Conservation (phyloP, 1,140 invertebrate genomes). For the Delia radicum region DNA sequence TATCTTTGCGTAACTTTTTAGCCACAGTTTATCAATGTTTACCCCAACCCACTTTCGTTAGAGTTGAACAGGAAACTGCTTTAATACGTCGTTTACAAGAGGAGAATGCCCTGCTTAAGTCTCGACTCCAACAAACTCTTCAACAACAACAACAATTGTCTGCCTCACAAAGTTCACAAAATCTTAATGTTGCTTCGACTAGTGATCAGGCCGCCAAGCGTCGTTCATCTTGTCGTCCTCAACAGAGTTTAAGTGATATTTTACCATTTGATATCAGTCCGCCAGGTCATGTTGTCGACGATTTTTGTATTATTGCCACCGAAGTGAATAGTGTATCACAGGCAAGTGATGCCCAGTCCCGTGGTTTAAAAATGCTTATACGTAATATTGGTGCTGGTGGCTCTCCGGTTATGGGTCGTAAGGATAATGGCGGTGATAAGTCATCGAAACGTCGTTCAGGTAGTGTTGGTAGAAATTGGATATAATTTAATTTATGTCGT, state of each 20-base stretch:
- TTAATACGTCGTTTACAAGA: slow-evolving; percentile 79
- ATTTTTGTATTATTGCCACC: slow-evolving; percentile 88
- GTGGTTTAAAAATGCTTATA: slow-evolving; percentile 74
- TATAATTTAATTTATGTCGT: slow-evolving; percentile 25
- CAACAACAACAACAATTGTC: slow-evolving; percentile 46
- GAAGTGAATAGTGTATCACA: slow-evolving; percentile 59
- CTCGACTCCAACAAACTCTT: slow-evolving; percentile 55
- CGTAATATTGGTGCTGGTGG: slow-evolving; percentile 75
- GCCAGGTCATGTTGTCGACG: slow-evolving; percentile 80
- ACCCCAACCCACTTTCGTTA: slow-evolving; percentile 79
- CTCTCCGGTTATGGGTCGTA: slow-evolving; percentile 76
- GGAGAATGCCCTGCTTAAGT: slow-evolving; percentile 74
- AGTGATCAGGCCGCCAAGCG: slow-evolving; percentile 54
- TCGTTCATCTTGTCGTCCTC: slow-evolving; percentile 59
- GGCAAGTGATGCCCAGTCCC: slow-evolving; percentile 63
- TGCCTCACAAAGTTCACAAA: slow-evolving; percentile 28
- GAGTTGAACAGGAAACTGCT: slow-evolving; percentile 81
- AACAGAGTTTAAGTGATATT: slow-evolving; percentile 59
- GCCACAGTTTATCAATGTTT: slow-evolving; percentile 86
- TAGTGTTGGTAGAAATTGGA: slow-evolving; percentile 53
- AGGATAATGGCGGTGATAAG: slow-evolving; percentile 54
- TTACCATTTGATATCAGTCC: slow-evolving; percentile 65
- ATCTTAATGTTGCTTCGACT: slow-evolving; percentile 29
- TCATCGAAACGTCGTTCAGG: slow-evolving; percentile 46
- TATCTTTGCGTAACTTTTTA: slow-evolving; percentile 94